Conservation (phyloP, 2,113 vertebrate species). For the Notiomystis cincta region DNA sequence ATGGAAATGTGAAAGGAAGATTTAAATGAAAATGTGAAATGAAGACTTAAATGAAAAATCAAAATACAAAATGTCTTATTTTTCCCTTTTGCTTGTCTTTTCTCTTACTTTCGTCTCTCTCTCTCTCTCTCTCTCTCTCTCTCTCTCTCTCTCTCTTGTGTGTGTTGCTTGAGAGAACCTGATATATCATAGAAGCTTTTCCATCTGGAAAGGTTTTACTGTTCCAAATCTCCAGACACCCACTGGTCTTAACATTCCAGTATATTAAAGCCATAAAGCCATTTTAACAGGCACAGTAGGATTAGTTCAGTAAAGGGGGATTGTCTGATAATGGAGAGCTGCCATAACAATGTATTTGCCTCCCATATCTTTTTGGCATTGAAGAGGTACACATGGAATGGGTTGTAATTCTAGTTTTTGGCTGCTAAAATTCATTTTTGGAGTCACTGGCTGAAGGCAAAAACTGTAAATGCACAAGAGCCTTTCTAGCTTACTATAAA, state of each 20-base stretch:
- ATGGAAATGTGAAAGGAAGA: neutral
- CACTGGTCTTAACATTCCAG: neutral
- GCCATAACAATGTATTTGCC: neutral
- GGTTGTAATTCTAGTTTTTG: neutral
- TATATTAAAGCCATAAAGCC: neutral
- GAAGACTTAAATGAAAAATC: neutral
- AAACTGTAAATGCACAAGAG: neutral
- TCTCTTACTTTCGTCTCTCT: too few relatives aligned
- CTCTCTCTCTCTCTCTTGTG: neutral
- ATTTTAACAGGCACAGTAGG: neutral
- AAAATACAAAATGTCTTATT: neutral
- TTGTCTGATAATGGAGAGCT: neutral
- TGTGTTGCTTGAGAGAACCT: neutral
- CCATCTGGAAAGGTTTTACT: neutral
- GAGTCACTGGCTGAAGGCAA: neutral
- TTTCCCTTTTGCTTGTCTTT: neutral
- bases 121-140: too few relatives aligned
- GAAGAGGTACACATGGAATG: neutral
- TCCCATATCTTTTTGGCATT: neutral
- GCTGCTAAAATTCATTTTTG: neutral
- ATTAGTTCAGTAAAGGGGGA: neutral
- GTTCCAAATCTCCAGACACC: neutral
- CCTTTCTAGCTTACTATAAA: neutral
- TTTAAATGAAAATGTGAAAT: neutral
- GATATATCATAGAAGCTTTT: neutral